Percentiles rank a stretch among this genome's conserved stretches.
These are phyloP conservation scores for Ormia ochracea DNA, from an alignment of 2,888 invertebrate genomes.

Conservation along the genomic window DNA sequence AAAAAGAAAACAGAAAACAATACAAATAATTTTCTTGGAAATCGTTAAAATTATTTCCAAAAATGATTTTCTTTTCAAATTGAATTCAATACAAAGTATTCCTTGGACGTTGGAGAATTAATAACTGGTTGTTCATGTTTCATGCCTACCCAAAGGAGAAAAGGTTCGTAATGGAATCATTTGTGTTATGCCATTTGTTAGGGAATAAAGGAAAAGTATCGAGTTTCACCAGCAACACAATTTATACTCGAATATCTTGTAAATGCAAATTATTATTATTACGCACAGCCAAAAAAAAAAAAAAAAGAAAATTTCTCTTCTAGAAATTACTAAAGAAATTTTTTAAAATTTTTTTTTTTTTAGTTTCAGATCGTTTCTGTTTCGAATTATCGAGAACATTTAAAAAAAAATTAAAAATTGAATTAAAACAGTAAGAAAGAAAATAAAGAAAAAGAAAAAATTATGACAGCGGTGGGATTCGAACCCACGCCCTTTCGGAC, in stretches of 20 bases:
- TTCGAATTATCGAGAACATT: no score
- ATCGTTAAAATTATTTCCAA: conserved; percentile 27
- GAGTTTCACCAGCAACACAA: conserved; percentile 45
- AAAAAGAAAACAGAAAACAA: no score
- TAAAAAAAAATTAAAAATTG: no score
- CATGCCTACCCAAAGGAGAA: not conserved
- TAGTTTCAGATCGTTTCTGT: no score
- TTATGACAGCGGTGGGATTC: conserved; percentile 78
- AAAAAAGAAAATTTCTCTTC: no score
- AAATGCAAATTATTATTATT: not conserved
- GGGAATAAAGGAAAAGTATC: conserved; percentile 48
- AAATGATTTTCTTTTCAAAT: conserved; percentile 8
- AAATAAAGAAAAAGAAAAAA: conserved; percentile 54
- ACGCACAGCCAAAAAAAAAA: no score
- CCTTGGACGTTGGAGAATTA: conserved; percentile 18
- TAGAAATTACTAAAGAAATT: no score
- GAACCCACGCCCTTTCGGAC: conserved; percentile 78
- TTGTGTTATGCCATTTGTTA: not conserved
- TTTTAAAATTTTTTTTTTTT: no score
- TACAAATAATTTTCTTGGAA: conserved; percentile 25
- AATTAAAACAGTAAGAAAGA: not conserved
- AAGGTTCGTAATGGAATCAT: not conserved
- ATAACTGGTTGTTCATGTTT: not conserved
- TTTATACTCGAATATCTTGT: conserved; percentile 4
- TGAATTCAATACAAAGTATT: not conserved